Evolutionary conservation across 2,113 vertebrate species (phyloP), one percentile per base, ranked within the genome.

Genomic region (Merops nubicus): DNA sequence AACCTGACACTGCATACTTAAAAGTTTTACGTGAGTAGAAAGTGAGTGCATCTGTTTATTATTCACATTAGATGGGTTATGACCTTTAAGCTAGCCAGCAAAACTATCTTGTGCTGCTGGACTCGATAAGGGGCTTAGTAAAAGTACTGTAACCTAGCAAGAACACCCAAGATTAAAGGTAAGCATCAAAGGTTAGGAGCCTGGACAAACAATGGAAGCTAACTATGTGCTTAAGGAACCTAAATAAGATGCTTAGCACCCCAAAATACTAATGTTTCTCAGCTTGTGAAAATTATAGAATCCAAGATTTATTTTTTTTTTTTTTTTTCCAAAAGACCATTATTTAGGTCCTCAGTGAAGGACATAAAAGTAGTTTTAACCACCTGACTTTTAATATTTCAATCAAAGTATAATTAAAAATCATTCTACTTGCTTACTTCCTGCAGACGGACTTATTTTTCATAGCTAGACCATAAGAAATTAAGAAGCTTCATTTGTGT

Each of bases 1-100:
- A 54, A 38, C 54, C 63, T 91, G 80, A 36, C 85, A 56, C 36
- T 51, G 68, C 68, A 84, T 25, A 57, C 57, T 89, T 91, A 80
- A 70, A 22, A 6, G 17, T 29, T 59, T 67, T 64, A 22, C 73
- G 28, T 34, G 59, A 50, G 34, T 25, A 67, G 59, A 64, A 90
- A 38, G 48, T 92, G 76, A 81, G 31, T 74, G 13, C 15, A 38
- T 69, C 70, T 74, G 57, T 48, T 75, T 78, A 72, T 69, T 63
- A 63, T 50, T 87, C 56, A 67, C 74, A 31, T 84, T 68, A 86
- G 59, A n/a, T 50, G 38, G 29, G 62, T 75, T 69, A 50, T 47
- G 74, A 90, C 40, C 88, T 90, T 72, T 60, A 69, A 79, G 70
- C 16, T 78, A 64, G 4, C 22, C 59, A 33, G 43, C 3, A 82